Evolutionary conservation across 1,140 invertebrate species (phyloP).

Genomic region (Bombus polaris): DNA sequence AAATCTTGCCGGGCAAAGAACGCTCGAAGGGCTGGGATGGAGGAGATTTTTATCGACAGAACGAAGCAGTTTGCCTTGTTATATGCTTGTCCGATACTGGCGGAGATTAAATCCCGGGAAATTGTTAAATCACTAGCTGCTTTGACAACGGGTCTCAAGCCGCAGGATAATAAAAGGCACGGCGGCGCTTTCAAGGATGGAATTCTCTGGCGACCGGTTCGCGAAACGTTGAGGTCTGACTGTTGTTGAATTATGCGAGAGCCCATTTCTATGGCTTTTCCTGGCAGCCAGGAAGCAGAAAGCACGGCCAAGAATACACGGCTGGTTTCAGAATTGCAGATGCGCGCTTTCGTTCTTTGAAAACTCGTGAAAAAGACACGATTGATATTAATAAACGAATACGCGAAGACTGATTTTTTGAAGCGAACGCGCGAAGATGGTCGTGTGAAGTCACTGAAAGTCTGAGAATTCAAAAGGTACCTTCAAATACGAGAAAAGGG

Average conservation of each 20-base stretch:
- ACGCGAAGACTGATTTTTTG: background rate
- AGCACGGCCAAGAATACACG: background rate
- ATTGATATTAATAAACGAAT: background rate
- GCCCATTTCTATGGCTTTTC: background rate
- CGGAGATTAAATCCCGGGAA: conserved; percentile 56
- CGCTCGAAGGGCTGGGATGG: background rate
- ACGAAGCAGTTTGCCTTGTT: conserved; percentile 27
- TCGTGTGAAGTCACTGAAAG: background rate
- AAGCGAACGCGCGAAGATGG: background rate
- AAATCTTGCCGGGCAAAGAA: conserved; percentile 9
- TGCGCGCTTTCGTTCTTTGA: background rate
- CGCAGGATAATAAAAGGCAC: conserved; percentile 43
- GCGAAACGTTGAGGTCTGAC: conserved; percentile 1
- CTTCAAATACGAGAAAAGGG: background rate
- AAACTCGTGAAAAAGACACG: background rate
- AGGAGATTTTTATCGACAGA: conserved; percentile 28
- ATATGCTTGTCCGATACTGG: conserved; percentile 1
- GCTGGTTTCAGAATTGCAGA: background rate
- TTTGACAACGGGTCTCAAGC: conserved; percentile 27
- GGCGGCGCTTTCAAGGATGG: conserved; percentile 8
- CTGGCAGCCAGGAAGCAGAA: background rate
- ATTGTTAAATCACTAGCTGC: conserved; percentile 52
- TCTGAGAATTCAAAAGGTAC: background rate
- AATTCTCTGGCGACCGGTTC: background rate
- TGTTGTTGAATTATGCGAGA: conserved; percentile 52